Base-by-base conservation (phyloP, 1,140 invertebrate genomes). In the Paraescarpia echinospica region DNA sequence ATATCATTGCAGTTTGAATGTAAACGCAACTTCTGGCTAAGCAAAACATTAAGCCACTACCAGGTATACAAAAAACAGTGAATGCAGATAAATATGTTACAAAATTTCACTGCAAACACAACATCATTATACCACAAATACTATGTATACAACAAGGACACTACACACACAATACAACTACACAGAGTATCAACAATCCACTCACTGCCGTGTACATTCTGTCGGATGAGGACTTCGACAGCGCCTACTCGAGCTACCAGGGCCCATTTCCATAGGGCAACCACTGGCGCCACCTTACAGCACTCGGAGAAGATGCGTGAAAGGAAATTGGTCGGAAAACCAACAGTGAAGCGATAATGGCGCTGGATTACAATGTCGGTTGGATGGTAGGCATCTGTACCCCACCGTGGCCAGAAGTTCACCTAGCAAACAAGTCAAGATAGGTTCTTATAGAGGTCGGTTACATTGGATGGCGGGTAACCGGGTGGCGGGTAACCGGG, bases 121-220 rank as follows among this genome's bases (percentile, higher is more conserved):
- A n/a, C n/a, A n/a, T n/a, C n/a, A n/a, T n/a, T n/a, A n/a, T n/a
- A n/a, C n/a, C n/a, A 51, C 18, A 18, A 51, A 9, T 51, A 51
- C 48, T 51, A 18, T 18, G 18, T 9, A 18, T 51, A 18, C 48
- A 51, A 9, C 48, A 51, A 9, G 48, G 27, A 12, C 14, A 35
- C 33, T 90, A 22, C 33, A 8, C 9, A 22, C 14, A 33, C 33
- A 90, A 90, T 12, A 9, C 35, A 31, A 27, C 8, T 90, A 33
- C n/a, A 33, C 18, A n/a, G n/a, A 41, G 35, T 41, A 35, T 14
- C n/a, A 90, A 90, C 35, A 41, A 35, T 5, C 9, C 34, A 90
- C 35, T 35, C 33, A 91, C 91, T 48, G 35, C 91, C 91, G 91
- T 91, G 91, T 6, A 91, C 8, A 59, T 91, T 59, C 35, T 35